These are phyloP conservation scores for Enteromius viviparus DNA, from an alignment of 2,797 vertebrate genomes.

Conservation along the genomic window DNA sequence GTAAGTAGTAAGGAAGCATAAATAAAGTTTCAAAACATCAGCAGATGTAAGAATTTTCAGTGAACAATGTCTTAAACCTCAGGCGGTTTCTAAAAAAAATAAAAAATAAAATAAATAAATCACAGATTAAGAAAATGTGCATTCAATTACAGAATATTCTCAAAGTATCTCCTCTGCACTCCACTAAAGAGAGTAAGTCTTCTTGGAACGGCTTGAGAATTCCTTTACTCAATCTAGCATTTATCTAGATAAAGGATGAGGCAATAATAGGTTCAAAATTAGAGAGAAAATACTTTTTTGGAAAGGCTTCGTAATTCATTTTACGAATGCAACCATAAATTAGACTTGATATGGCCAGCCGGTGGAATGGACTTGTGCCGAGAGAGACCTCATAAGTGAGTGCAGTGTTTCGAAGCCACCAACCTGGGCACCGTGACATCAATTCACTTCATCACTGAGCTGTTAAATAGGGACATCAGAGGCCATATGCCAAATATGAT, in stretches of 20 bases:
- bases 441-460: constrained; percentile 49
- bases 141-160: neutral
- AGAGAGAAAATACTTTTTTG: constrained; percentile 5
- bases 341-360: constrained; percentile 3
- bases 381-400: constrained; percentile 25
- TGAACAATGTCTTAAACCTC: neutral
- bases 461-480: constrained; percentile 46
- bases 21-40: neutral
- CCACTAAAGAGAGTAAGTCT: no score
- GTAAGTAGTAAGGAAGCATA: neutral
- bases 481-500: constrained; percentile 31
- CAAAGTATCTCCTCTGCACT: neutral
- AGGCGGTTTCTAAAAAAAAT: neutral
- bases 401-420: constrained; percentile 26
- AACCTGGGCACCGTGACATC: constrained; percentile 33
- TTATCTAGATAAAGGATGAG: neutral
- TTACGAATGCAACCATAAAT: constrained; percentile 13
- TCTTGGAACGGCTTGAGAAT: neutral
- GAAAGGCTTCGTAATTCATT: constrained; percentile 29
- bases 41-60: no score
- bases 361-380: neutral
- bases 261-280: neutral
- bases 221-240: neutral
- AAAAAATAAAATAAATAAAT: neutral
- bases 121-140: neutral